Conservation (phyloP, 2,113 vertebrate species). For the Prietella phreatophila region DNA sequence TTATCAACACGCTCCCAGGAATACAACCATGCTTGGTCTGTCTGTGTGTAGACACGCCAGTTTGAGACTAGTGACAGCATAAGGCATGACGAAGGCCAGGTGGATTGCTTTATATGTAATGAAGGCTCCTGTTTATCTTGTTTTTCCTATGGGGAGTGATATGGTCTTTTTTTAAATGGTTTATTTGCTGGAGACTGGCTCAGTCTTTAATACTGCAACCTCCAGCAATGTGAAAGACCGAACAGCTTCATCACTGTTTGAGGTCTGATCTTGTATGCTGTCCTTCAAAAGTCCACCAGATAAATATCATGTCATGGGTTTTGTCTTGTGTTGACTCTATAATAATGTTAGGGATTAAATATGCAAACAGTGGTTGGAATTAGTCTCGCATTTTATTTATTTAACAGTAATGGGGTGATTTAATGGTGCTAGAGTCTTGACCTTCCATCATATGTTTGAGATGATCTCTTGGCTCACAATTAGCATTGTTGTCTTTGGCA, state of each 20-base stretch:
- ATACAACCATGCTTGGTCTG: not conserved
- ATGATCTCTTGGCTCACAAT: not conserved
- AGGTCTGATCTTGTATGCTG: slow-evolving; percentile 10
- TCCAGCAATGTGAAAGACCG: not conserved
- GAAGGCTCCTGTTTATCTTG: slow-evolving; percentile 32
- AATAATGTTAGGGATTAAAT: slow-evolving; percentile 10
- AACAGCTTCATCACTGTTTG: slow-evolving; percentile 17
- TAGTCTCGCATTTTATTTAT: not conserved
- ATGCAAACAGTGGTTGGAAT: not conserved
- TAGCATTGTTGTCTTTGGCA: not conserved
- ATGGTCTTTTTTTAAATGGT: not conserved
- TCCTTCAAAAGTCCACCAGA: slow-evolving; percentile 8
- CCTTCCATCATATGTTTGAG: not conserved
- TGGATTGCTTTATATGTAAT: slow-evolving; percentile 19
- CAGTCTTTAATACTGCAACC: not conserved
- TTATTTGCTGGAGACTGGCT: not conserved
- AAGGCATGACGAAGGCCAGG: slow-evolving; percentile 16
- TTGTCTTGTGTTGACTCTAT: not conserved
- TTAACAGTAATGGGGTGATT: not conserved
- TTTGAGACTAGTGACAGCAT: not conserved
- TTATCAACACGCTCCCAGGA: not conserved
- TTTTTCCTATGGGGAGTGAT: slow-evolving; percentile 15
- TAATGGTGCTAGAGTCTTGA: not conserved
- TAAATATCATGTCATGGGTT: slow-evolving; percentile 12
- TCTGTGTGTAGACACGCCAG: not conserved